Conservation (phyloP, 2,113 vertebrate species). For the Oceanodroma tethys region DNA sequence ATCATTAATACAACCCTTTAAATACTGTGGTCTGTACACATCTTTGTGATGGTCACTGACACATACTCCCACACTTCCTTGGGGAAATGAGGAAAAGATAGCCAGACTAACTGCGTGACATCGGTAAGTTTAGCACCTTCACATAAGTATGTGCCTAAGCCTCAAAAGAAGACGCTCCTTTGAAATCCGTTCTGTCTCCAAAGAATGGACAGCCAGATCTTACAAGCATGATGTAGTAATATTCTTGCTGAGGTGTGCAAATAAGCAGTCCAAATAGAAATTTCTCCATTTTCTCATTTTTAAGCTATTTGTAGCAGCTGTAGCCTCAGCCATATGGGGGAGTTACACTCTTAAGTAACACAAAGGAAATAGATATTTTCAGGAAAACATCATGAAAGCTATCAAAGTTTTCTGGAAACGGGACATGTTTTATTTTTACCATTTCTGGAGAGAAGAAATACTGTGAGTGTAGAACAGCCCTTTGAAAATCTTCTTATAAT, state of each 20-base stretch:
- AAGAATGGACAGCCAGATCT: not conserved
- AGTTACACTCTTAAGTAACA: constrained; percentile 18
- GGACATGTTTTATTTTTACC: constrained; percentile 13
- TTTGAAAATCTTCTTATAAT: not conserved
- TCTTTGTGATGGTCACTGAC: not conserved
- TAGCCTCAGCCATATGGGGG: not conserved
- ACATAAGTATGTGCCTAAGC: not conserved
- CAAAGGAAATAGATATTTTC: constrained; percentile 25
- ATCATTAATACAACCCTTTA: not conserved
- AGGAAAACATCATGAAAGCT: not conserved
- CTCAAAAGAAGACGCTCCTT: not conserved
- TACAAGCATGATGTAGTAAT: not conserved
- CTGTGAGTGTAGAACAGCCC: not conserved
- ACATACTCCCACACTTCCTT: not conserved
- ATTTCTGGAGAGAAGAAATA: constrained; percentile 19
- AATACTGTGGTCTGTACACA: not conserved
- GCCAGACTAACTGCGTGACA: not conserved
- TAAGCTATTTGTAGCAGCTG: not conserved
- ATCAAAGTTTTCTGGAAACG: not conserved
- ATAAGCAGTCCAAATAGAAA: not conserved
- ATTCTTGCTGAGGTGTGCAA: not conserved
- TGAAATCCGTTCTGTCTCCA: not conserved
- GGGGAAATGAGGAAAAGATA: not conserved
- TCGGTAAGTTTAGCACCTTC: not conserved
- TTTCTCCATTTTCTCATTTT: constrained; percentile 10